phyloP scores from a whole-genome alignment of 2,797 vertebrate species.

The Spatula clypeata region DNA sequence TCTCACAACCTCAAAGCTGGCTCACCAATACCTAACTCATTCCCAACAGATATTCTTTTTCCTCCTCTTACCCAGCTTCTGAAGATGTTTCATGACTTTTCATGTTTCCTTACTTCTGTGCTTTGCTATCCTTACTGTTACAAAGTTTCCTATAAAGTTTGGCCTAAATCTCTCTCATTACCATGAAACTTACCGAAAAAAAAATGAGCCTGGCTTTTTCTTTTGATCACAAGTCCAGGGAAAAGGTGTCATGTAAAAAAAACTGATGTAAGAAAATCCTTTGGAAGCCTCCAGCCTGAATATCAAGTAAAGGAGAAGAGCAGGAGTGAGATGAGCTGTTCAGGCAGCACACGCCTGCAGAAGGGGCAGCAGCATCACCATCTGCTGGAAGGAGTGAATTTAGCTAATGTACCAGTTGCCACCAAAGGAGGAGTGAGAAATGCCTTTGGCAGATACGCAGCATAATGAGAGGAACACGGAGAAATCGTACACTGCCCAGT shows the following conservation, averaged over 20 bases:
- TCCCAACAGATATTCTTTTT: not conserved
- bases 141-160: constrained; percentile 1
- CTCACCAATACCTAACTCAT: not conserved
- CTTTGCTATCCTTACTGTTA: not conserved
- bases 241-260: constrained; percentile 56
- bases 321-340: constrained; percentile 24
- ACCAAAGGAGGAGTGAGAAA: constrained; percentile 63
- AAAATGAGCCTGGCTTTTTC: constrained; percentile 50
- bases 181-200: constrained; percentile 37
- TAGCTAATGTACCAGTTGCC: constrained; percentile 18
- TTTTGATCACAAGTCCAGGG: constrained; percentile 53
- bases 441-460: constrained; percentile 39
- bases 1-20: not conserved
- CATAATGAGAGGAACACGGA: not conserved
- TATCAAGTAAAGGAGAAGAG: constrained; percentile 41
- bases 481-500: not conserved
- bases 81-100: not conserved
- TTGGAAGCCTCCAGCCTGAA: constrained; percentile 61
- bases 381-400: constrained; percentile 59
- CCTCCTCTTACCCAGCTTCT: not conserved
- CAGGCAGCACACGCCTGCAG: not conserved
- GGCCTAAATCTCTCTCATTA: constrained; percentile 9
- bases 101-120: not conserved
- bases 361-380: constrained; percentile 50
- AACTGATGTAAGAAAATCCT: constrained; percentile 62